phyloP scores from a whole-genome alignment of 2,888 invertebrate genomes.

The Metacarcinus magister region DNA sequence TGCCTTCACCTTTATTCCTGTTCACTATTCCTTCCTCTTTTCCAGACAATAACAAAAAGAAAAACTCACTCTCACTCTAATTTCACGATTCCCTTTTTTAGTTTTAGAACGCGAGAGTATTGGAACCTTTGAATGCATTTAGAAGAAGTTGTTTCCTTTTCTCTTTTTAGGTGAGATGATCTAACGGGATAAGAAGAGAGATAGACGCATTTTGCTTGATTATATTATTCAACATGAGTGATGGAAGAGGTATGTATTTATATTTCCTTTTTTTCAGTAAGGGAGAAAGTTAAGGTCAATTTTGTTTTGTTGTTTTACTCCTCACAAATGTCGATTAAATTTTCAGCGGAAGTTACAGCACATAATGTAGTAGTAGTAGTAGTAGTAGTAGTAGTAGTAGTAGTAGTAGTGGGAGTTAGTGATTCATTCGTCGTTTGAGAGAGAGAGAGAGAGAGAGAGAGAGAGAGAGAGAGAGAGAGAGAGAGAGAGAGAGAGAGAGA shows the following conservation, averaged over 20 bases:
- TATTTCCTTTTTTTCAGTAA: too few species aligned
- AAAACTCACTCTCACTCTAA: neutral
- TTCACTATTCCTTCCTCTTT: neutral
- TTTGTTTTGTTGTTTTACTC: neutral
- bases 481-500: too few species aligned
- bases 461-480: too few species aligned
- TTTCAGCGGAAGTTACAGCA: too few species aligned
- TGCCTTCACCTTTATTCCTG: neutral
- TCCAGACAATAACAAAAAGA: neutral
- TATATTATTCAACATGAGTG: neutral
- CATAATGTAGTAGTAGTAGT: neutral
- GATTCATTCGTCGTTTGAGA: too few species aligned
- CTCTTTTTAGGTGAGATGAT: neutral
- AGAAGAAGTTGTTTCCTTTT: neutral
- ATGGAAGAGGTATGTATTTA: neutral
- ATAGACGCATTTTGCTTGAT: neutral
- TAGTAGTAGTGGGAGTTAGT: too few species aligned
- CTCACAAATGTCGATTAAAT: neutral
- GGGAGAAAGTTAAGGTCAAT: too few species aligned
- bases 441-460: too few species aligned
- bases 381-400: neutral
- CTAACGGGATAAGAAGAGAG: neutral
- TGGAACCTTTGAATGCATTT: neutral
- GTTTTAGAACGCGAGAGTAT: neutral
- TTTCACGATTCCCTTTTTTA: neutral